Evolutionary conservation across 1,140 invertebrate species (phyloP), one percentile per base, ranked within the genome.

Genomic region (Sminthurinus signatus): DNA sequence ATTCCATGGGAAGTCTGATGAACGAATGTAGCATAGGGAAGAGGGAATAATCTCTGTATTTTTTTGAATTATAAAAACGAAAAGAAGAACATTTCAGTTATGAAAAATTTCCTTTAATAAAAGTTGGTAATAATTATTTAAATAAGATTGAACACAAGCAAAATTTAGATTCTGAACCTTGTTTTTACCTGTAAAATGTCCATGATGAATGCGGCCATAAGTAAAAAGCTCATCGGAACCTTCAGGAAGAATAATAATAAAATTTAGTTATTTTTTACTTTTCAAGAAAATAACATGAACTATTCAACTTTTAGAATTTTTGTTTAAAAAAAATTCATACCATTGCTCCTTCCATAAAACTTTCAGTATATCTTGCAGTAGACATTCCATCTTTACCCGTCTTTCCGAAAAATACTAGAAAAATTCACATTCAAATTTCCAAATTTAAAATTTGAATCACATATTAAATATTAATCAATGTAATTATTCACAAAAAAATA

Each of bases 181-280:
- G 27, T 52, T 2, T 8, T 23, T 42, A 56, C 54, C 19, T 56
- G 54, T 10, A 56, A 39, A 56, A 56, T 56, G 31, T 56, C 54
- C 54, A 56, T 56, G 5, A 56, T 56, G 54, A 56, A 56, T 5
- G 54, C 54, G 14, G 54, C 54, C 54, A 56, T 56, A 2, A 56
- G 54, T 5, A 56, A 21, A 56, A 56, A 56, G 2, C 28, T 39
- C 44, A 8, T 48, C 44, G 19, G 44, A n/a, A 48, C 44, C 8
- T 36, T n/a, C n/a, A n/a, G n/a, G 32, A 36, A 5, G 15, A 36
- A 36, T 36, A 36, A 5, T 5, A 36, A 15, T 36, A 36, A 36
- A 36, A 36, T 8, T 36, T 15, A n/a, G n/a, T n/a, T n/a, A n/a
- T n/a, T n/a, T n/a, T n/a, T n/a, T n/a, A n/a, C n/a, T n/a, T n/a